Conservation (phyloP, 2,888 invertebrate species). For the Euplagia quadripunctaria region DNA sequence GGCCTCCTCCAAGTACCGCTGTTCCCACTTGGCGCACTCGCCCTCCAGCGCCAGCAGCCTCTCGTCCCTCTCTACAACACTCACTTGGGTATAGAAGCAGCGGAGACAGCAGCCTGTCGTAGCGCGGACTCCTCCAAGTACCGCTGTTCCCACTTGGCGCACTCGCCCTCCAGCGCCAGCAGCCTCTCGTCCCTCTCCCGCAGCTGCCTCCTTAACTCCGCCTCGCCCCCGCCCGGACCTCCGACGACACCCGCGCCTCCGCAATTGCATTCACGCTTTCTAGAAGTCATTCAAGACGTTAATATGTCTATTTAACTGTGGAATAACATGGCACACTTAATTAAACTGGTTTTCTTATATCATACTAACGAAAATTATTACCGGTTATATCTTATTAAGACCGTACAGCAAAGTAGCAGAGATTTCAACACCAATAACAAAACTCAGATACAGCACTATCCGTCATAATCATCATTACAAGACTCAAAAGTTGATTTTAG, state of each 20-base stretch:
- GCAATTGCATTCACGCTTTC: constrained; percentile 74
- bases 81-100: constrained; percentile 92
- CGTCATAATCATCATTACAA: no score
- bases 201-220: constrained; percentile 84
- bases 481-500: no score
- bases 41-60: constrained; percentile 89
- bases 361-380: no score
- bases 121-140: constrained; percentile 94
- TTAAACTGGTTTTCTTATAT: neutral
- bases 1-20: constrained; percentile 93
- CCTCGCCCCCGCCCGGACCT: constrained; percentile 72
- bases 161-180: constrained; percentile 91
- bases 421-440: no score
- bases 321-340: neutral
- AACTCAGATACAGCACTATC: no score
- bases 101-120: constrained; percentile 93
- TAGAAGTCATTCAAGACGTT: constrained; percentile 30
- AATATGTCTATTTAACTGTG: neutral
- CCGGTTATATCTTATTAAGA: no score
- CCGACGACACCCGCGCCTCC: constrained; percentile 62
- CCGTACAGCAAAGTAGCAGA: no score
- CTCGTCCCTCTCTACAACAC: constrained; percentile 66
- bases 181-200: constrained; percentile 82
- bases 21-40: constrained; percentile 95
- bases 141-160: constrained; percentile 95